These are phyloP conservation scores for Hetaerina americana DNA, from an alignment of 1,140 invertebrate species.

Conservation along the genomic window DNA sequence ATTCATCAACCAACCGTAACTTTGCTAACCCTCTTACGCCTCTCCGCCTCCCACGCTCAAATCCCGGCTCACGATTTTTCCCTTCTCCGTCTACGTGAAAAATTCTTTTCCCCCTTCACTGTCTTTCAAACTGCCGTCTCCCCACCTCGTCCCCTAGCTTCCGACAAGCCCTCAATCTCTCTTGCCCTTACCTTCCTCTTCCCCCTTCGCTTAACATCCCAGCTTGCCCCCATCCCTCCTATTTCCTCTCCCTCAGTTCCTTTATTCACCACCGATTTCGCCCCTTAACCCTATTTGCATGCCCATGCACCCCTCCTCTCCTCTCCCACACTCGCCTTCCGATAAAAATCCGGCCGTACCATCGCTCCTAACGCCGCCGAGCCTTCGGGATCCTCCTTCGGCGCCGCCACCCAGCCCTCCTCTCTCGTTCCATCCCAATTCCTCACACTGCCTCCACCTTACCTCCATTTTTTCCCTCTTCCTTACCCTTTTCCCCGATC, in stretches of 20 bases:
- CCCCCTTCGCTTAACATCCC: background rate
- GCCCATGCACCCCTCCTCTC: background rate
- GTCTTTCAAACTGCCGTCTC: background rate
- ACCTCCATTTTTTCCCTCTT: background rate
- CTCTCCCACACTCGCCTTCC: background rate
- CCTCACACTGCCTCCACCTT: background rate
- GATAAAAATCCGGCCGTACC: too few species aligned
- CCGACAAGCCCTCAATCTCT: too few species aligned
- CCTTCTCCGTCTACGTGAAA: background rate
- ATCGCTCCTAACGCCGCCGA: too few species aligned
- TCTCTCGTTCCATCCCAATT: too few species aligned
- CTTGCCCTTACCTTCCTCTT: conserved; percentile 8
- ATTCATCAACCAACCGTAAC: too few species aligned
- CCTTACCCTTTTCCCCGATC: too few species aligned
- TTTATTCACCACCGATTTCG: background rate
- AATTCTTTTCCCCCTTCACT: background rate
- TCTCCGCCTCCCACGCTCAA: background rate
- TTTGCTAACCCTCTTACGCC: too few species aligned
- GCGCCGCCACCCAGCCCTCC: too few species aligned
- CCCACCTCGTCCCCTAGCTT: too few species aligned
- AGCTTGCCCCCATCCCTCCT: background rate
- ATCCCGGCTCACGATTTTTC: background rate
- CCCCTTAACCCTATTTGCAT: background rate
- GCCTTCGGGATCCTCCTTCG: too few species aligned
- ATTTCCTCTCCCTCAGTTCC: background rate